phyloP scores from a whole-genome alignment of 2,797 vertebrate genomes.

The Micrastur ruficollis region DNA sequence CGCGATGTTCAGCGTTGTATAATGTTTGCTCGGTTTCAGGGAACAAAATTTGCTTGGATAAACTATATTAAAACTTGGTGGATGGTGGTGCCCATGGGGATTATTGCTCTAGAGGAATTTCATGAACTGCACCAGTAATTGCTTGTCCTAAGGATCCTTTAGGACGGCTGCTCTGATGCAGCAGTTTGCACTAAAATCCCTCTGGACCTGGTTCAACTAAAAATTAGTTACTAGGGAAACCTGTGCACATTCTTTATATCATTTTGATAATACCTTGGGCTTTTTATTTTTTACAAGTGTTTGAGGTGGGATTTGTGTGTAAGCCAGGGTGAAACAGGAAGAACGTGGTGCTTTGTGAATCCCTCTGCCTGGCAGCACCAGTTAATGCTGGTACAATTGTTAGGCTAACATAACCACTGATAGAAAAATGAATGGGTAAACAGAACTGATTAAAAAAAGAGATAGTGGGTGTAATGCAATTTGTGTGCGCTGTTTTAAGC shows the following conservation, averaged over 20 bases:
- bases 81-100: accelerated
- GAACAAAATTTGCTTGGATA: background rate
- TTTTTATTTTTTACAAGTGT: background rate
- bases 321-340: background rate
- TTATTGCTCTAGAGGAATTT: background rate
- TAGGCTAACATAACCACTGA: background rate
- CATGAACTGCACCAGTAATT: background rate
- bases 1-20: accelerated
- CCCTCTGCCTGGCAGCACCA: background rate
- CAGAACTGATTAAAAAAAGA: background rate
- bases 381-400: background rate
- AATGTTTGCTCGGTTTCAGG: background rate
- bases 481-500: background rate
- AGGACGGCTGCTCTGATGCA: background rate
- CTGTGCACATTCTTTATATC: accelerated
- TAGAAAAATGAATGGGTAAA: conserved; percentile 31
- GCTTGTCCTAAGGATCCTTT: background rate
- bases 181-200: background rate
- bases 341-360: background rate
- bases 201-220: background rate
- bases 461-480: background rate
- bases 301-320: background rate
- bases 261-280: background rate
- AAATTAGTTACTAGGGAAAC: background rate
- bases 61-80: background rate